Base-by-base conservation (phyloP, 2,113 vertebrate genomes). In the Muntiacus reevesi region DNA sequence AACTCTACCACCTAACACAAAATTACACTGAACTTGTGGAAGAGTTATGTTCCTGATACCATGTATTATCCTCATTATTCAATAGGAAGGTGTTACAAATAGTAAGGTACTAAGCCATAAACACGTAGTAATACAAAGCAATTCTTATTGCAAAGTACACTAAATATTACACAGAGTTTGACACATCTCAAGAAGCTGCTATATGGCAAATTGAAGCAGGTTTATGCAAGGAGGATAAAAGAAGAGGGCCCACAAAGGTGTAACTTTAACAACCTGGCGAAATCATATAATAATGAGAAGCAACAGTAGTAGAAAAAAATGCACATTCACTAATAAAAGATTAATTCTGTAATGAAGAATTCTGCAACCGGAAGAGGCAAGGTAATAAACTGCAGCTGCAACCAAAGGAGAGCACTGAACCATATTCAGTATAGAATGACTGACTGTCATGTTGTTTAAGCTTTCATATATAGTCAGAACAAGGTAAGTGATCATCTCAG, bases 281-380 rank as follows among this genome's bases (percentile, higher is more conserved):
- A 87, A 93, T 50, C 60, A 93, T 33, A 4, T 36, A 87, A 89
- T 25, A 67, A 67, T 64, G 28, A 92, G 19, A 87, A 89, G 83
- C 40, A 94, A 89, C 28, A 89, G 25, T 30, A 93, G 17, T 47
- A 71, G 33, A 88, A 95, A 97, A 45, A 91, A 59, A 52, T 19
- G 54, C n/a, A 85, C 91, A 43, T 21, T 96, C 7, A 95, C 2
- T 81, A 79, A 96, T 50, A 43, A 89, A 89, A 89, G 28, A 17
- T 57, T 92, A 89, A 87, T 87, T 52, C 82, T 28, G 71, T 87
- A 95, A 83, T 36, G 25, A 95, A 89, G 55, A 96, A 86, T 17
- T 89, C 16, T 95, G 33, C 50, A 94, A 54, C 30, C n/a, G 3
- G 27, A 96, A 90, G 50, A 94, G 25, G 30, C n/a, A 88, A 64